Percentiles rank a stretch among this genome's conserved stretches.
phyloP scores from a whole-genome alignment of 1,140 invertebrate species.

The Steinernema feltiae region DNA sequence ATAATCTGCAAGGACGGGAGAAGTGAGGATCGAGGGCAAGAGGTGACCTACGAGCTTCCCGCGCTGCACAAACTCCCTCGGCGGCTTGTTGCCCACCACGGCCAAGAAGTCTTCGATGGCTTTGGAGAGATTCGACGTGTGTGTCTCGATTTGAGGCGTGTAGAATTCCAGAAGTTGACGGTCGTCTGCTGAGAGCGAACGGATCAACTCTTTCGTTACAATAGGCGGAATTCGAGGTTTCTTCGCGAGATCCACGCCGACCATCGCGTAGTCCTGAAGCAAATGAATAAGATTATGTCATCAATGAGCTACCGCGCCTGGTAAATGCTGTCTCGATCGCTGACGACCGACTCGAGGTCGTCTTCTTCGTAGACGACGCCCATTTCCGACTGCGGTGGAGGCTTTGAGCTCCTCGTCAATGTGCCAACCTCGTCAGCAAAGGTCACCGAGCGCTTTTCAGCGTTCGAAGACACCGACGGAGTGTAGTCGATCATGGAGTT shows the following conservation, averaged over 20 bases:
- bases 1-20: constrained; percentile 57
- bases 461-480: background rate
- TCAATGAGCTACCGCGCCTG: background rate
- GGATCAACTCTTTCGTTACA: background rate
- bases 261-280: constrained; percentile 22
- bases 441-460: constrained; percentile 15
- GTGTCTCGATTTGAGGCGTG: constrained; percentile 73
- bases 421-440: constrained; percentile 36
- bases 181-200: constrained; percentile 67
- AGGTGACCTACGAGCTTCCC: constrained; percentile 75
- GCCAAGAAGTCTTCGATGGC: constrained; percentile 83
- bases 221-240: constrained; percentile 59
- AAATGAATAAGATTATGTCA: background rate
- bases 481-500: constrained; percentile 9
- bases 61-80: constrained; percentile 82
- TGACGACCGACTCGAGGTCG: constrained; percentile 33
- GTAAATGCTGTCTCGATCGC: constrained; percentile 31
- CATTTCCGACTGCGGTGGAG: background rate
- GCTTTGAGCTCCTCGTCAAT: constrained; percentile 19
- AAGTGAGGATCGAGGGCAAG: background rate
- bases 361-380: constrained; percentile 29
- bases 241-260: constrained; percentile 57
- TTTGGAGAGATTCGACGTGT: constrained; percentile 74
- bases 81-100: constrained; percentile 81
- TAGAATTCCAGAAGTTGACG: constrained; percentile 78